phyloP scores from a whole-genome alignment of 1,140 invertebrate genomes.

The Drosophila orosa region DNA sequence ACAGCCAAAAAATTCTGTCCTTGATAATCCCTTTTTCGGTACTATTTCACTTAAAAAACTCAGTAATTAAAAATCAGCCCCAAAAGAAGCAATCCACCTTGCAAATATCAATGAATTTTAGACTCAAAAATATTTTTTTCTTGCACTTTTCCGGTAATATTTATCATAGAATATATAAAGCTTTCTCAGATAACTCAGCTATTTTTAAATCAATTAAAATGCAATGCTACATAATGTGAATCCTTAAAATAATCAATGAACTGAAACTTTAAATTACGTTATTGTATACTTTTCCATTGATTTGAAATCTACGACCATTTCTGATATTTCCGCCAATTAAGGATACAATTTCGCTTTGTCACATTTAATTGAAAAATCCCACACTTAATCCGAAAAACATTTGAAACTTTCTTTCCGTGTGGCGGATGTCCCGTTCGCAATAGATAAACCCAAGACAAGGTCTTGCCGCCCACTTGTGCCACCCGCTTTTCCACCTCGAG shows the following conservation, averaged over 20 bases:
- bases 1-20: not conserved
- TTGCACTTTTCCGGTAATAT: too few species aligned
- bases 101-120: not conserved
- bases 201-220: not conserved
- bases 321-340: too few species aligned
- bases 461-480: slow-evolving; percentile 21
- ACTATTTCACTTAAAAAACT: too few species aligned
- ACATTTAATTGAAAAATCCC: not conserved
- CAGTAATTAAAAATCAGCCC: too few species aligned
- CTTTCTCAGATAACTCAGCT: not conserved
- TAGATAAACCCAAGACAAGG: slow-evolving; percentile 38
- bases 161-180: not conserved
- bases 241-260: not conserved
- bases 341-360: rapidly evolving
- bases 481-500: slow-evolving; percentile 36
- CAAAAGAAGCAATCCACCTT: too few species aligned
- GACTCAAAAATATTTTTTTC: too few species aligned
- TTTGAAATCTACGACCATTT: not conserved
- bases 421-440: slow-evolving; percentile 8
- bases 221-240: not conserved
- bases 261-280: too few species aligned
- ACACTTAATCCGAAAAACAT: too few species aligned
- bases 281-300: not conserved
- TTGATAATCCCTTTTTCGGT: not conserved
- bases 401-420: slow-evolving; percentile 4